A percentile compares a stretch with the other conserved stretches of the same genome.
Conservation (phyloP, 2,113 vertebrate genomes). For the Globicephala melas region DNA sequence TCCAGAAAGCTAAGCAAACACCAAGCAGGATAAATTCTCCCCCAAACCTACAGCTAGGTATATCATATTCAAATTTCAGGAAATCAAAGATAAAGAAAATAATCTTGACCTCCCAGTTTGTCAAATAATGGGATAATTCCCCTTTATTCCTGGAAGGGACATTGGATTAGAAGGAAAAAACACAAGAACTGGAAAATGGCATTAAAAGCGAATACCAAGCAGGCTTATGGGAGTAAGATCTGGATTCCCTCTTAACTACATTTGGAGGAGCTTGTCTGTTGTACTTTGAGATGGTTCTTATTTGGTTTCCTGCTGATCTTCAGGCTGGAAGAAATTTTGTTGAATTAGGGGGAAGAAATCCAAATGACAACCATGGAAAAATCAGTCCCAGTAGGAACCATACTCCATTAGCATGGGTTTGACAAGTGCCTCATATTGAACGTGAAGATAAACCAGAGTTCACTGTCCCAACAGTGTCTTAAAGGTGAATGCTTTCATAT, state of each 20-base stretch:
- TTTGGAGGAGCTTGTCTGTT: background rate
- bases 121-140: background rate
- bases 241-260: background rate
- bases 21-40: background rate
- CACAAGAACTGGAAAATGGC: conserved; percentile 21
- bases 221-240: background rate
- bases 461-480: background rate
- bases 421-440: background rate
- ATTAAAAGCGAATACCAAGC: background rate
- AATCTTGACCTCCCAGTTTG: background rate
- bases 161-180: conserved; percentile 19
- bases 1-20: background rate
- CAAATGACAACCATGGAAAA: conserved; percentile 27
- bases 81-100: background rate
- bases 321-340: conserved; percentile 4
- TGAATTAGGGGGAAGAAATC: background rate
- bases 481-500: background rate
- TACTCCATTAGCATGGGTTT: background rate
- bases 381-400: background rate
- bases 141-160: background rate
- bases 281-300: background rate
- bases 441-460: background rate
- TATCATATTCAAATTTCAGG: background rate
- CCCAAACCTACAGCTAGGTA: background rate
- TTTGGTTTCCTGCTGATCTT: background rate